Conservation (phyloP, 2,888 invertebrate genomes). For the Apoderus coryli region DNA sequence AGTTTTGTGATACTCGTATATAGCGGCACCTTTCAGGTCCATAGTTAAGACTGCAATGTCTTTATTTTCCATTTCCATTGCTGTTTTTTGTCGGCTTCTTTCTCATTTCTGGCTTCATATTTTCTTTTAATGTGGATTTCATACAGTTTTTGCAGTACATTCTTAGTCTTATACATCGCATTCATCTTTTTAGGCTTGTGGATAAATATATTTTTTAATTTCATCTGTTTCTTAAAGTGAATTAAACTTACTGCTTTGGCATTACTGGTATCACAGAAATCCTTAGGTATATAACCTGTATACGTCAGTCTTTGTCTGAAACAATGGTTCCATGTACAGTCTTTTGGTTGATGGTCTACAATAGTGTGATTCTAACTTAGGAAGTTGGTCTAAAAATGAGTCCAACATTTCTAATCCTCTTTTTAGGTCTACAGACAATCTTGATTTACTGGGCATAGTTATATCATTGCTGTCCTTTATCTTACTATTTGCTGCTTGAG, state of each 20-base stretch:
- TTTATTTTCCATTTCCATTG: slow-evolving; percentile 8
- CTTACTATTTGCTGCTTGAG: slow-evolving; percentile 9
- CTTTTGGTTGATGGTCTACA: slow-evolving; percentile 7
- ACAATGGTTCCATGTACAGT: slow-evolving; percentile 13
- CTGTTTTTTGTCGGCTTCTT: slow-evolving; percentile 2
- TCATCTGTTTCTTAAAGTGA: slow-evolving; percentile 11
- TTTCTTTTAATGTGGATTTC: slow-evolving; percentile 3
- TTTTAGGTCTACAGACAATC: slow-evolving; percentile 11
- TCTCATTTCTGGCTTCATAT: slow-evolving; percentile 1
- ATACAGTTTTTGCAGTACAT: slow-evolving; percentile 3
- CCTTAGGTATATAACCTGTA: slow-evolving; percentile 8
- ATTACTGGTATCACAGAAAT: slow-evolving; percentile 3
- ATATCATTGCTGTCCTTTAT: slow-evolving; percentile 10
- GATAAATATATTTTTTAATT: slow-evolving; percentile 11
- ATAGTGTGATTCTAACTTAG: slow-evolving; percentile 14
- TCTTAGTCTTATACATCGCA: slow-evolving; percentile 10
- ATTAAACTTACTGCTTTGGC: slow-evolving; percentile 10
- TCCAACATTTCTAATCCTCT: slow-evolving; percentile 9
- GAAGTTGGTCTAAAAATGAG: slow-evolving; percentile 13
- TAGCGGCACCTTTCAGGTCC: slow-evolving; percentile 11
- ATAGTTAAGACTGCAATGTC: slow-evolving; percentile 10
- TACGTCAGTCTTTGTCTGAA: slow-evolving; percentile 10
- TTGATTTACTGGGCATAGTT: slow-evolving; percentile 11
- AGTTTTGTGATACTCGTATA: slow-evolving; percentile 17
- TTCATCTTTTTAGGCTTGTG: slow-evolving; percentile 10